These are phyloP conservation scores for Phenganax subtilis DNA, from an alignment of 92 coral and sea anemone species.

Conservation along the genomic window DNA sequence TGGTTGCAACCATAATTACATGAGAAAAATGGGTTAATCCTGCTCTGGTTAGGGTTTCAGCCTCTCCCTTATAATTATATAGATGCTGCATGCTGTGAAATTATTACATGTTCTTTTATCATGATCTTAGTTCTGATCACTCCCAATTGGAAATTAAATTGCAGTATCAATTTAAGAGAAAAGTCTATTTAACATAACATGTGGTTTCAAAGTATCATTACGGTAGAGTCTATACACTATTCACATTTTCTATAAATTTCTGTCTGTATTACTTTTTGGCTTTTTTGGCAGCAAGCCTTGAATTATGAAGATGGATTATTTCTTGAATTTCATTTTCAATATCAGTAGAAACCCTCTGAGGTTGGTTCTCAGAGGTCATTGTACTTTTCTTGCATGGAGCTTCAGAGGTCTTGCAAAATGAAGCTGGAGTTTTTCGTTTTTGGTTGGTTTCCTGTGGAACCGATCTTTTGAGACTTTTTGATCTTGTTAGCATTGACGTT, in stretches of 20 bases:
- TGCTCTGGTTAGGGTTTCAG: no score
- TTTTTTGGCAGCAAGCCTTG: conserved; percentile 28
- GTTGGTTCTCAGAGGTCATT: not conserved
- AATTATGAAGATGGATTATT: conserved; percentile 7
- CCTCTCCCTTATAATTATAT: no score
- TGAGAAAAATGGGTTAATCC: no score
- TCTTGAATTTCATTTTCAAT: conserved; percentile 29
- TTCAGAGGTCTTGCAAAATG: not conserved
- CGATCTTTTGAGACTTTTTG: not conserved
- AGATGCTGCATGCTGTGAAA: no score
- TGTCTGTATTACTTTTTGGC: not conserved
- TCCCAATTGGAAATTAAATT: no score
- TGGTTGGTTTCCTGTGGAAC: not conserved
- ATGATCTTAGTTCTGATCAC: no score
- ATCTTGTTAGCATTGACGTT: not conserved
- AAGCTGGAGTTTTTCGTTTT: not conserved
- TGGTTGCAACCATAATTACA: no score
- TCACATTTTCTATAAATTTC: not conserved
- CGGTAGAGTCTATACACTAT: not conserved
- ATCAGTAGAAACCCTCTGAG: not conserved
- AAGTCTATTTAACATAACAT: no score
- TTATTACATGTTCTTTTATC: no score
- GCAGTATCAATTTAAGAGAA: no score
- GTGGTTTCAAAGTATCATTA: no score
- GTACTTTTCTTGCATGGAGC: not conserved